Base-by-base conservation (phyloP, 2,113 vertebrate genomes). In the Tichodroma muraria region DNA sequence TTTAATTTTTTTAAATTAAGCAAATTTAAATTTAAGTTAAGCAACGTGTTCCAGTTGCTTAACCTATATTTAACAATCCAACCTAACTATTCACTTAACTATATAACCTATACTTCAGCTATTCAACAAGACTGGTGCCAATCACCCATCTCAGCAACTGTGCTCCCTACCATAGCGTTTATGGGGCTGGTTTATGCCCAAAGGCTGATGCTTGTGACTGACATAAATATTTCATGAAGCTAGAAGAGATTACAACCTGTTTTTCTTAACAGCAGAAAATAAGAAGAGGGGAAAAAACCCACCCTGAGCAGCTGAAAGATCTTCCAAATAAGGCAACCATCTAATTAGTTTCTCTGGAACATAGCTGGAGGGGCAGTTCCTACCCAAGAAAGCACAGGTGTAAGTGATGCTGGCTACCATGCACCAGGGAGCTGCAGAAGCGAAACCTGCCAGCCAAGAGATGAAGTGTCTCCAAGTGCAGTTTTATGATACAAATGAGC, bases 181-280 rank as follows among this genome's bases (percentile, higher is more conserved):
- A 44, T 2, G 0, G 20, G 53, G 12, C 13, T 92, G 40, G 6
- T 54, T 83, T 88, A 71, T 75, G 81, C 81, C 81, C 56, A 89
- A 47, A 91, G 93, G 88, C 59, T 92, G n/a, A 79, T 57, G 49
- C 49, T 53, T 68, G 47, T 79, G 60, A 17, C 56, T 60, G 60
- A 64, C 89, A 91, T 78, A 88, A 96, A 94, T 91, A 91, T 88
- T 94, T 53, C 52, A 88, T 22, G 47, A 90, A 88, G 59, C 44
- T 84, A 65, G 64, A 85, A 86, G 35, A 80, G 44, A 90, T 49
- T 75, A 77, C 59, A 85, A 75, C 13, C 22, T 88, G 44, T 15
- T 94, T 78, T 83, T 90, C 47, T 47, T 63, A 78, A 45, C 12
- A 66, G 25, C 37, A 83, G 44, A 94, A 92, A 82, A 70, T 21